These are phyloP conservation scores for Sterrhoptilus dennistouni DNA, from an alignment of 2,113 vertebrate species.

Conservation along the genomic window DNA sequence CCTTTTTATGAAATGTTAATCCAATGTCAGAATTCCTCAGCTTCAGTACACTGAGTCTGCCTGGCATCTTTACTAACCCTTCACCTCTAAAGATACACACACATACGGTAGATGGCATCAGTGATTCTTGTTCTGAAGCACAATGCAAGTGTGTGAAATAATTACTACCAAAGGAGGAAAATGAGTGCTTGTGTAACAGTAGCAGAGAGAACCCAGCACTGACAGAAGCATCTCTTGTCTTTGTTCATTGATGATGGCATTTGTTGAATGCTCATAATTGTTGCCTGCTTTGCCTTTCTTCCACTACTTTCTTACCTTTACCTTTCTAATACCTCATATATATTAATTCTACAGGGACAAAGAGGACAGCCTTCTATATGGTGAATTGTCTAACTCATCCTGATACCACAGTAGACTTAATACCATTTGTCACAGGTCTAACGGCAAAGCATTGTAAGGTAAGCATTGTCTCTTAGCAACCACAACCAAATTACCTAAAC, in stretches of 20 bases:
- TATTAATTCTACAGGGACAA: background rate
- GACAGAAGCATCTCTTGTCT: background rate
- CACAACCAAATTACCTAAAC: background rate
- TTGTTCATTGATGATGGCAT: background rate
- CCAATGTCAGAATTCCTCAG: background rate
- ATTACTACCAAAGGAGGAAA: background rate
- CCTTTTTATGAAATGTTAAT: background rate
- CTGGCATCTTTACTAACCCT: background rate
- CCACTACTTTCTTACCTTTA: background rate
- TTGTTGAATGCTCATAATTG: background rate
- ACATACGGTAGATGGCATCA: background rate
- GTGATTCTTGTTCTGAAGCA: background rate
- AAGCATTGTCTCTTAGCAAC: background rate
- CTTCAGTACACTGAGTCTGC: background rate
- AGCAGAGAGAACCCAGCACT: background rate
- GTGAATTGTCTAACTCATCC: background rate
- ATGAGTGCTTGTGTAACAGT: background rate
- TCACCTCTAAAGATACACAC: background rate
- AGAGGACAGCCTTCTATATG: background rate
- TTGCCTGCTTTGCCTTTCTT: background rate
- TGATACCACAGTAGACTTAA: background rate
- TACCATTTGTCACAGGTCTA: background rate
- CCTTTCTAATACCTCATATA: background rate
- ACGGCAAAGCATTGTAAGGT: background rate
- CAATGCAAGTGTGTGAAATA: background rate